Base-by-base conservation (phyloP, 1,140 invertebrate species). In the Maniola jurtina region DNA sequence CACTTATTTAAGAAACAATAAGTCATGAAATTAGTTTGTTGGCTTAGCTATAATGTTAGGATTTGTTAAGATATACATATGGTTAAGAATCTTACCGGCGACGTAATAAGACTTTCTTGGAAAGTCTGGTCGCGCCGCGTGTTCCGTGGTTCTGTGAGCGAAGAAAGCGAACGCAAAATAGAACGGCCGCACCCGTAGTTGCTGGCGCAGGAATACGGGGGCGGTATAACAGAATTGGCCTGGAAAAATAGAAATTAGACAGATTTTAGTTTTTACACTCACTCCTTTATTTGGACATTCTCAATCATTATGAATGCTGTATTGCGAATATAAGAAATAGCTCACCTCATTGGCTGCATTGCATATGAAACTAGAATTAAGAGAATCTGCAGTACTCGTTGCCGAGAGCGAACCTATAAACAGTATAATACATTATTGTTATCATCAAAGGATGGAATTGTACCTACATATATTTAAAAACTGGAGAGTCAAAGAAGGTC, bases 361-460 rank as follows among this genome's bases (percentile, higher is more conserved):
- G 84, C 95, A 96, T 83, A 96, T 94, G 86, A 95, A 96, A 90
- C 95, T 96, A 64, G 95, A 96, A 83, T 95, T 96, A 58, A 96
- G 91, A 25, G 95, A 96, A 86, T 96, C 95, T 64, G 95, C 92
- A 58, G 95, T 96, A 89, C 95, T 96, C 47, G 95, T 94, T 61
- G 95, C 95, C 54, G 95, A 96, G 68, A 96, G 74, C 38, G 95
- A 95, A 61, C 95, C 93, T 94, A 77, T 14, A 88, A 78, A 47
- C 15, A 6, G 15, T 25, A 64, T 58, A 64, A 1, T 45, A 48
- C 25, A 10, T 61, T 14, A 50, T 50, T 34, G 16, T 11, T 55
- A 25, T 25, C 25, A 25, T 4, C 25, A 25, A 2, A 25, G 25
- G 25, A 25, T 25, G 1, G 25, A 25, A 2, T 25, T 25, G 25